These are phyloP conservation scores for Calameuta idolon DNA, from an alignment of 2,888 invertebrate species.

Conservation along the genomic window DNA sequence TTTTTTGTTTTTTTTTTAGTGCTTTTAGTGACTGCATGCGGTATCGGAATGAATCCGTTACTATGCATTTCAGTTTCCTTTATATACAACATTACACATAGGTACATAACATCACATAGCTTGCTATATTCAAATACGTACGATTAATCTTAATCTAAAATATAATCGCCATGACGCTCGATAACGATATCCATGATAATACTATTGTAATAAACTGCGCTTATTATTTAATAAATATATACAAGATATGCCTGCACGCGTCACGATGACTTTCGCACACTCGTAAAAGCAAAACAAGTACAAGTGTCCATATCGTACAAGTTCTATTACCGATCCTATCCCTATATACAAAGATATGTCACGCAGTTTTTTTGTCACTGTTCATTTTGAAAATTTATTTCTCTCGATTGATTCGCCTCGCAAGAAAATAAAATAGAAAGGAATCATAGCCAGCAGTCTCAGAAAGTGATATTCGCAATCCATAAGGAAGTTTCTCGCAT, in stretches of 20 bases:
- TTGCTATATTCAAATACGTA: slow-evolving; percentile 57
- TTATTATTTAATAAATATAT: slow-evolving; percentile 33
- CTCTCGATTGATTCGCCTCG: neutral
- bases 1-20: neutral
- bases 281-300: slow-evolving; percentile 3
- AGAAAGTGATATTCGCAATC: neutral
- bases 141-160: slow-evolving; percentile 36
- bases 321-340: neutral
- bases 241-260: slow-evolving; percentile 37
- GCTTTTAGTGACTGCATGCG: neutral
- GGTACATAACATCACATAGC: slow-evolving; percentile 66
- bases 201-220: slow-evolving; percentile 34
- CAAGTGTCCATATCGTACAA: neutral
- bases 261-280: neutral
- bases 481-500: neutral
- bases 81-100: slow-evolving; percentile 63
- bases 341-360: slow-evolving; percentile 6
- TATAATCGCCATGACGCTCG: slow-evolving; percentile 30
- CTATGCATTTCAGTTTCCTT: slow-evolving; percentile 51
- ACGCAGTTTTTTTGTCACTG: neutral
- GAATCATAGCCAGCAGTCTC: neutral
- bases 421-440: neutral
- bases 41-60: slow-evolving; percentile 14
- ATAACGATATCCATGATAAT: slow-evolving; percentile 39
- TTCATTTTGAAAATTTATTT: neutral